Base-by-base conservation (phyloP, 2,113 vertebrate genomes). In the Pteropus alecto region DNA sequence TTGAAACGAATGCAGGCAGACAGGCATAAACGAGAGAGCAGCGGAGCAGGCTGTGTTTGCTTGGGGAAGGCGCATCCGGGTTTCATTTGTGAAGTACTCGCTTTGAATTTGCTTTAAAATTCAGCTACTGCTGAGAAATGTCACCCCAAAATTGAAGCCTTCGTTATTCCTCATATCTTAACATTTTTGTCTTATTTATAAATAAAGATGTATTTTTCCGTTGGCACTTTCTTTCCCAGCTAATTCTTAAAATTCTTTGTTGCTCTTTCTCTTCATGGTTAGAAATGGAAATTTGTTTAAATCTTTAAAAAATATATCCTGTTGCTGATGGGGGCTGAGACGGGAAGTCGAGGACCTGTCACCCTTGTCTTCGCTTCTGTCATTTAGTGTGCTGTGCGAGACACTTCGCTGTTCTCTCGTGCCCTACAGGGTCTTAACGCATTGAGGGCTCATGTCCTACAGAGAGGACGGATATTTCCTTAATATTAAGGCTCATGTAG, bases 251-350 rank as follows among this genome's bases (percentile, higher is more conserved):
- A 33, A 22, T 43, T 83, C 35, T 86, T 68, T 77, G 35, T 97
- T 85, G 70, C n/a, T 51, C 73, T 96, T 21, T 60, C 61, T 84
- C 8, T 74, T 87, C 9, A 1, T 87, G n/a, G 65, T 83, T 95
- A 54, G 38, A 96, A 94, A 21, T 88, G 21, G 93, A 67, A 87
- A 84, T 38, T 67, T 60, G 48, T 81, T 87, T 68, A 67, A 68
- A n/a, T 85, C 63, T 68, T 90, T 48, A 30, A 76, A 60, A 48
- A 76, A 43, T 54, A 10, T 51, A n/a, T 11, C 33, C 35, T 46
- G 38, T 74, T 63, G 94, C 30, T 19, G 46, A 11, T 18, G 22
- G 48, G 41, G 46, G 68, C 71, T 65, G 43, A 65, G 48, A 9
- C 33, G 77, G 56, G 35, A 90, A 38, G 76, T 16, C 14, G 18